phyloP scores from a whole-genome alignment of 1,140 invertebrate species.

The Heliconius hewitsoni region DNA sequence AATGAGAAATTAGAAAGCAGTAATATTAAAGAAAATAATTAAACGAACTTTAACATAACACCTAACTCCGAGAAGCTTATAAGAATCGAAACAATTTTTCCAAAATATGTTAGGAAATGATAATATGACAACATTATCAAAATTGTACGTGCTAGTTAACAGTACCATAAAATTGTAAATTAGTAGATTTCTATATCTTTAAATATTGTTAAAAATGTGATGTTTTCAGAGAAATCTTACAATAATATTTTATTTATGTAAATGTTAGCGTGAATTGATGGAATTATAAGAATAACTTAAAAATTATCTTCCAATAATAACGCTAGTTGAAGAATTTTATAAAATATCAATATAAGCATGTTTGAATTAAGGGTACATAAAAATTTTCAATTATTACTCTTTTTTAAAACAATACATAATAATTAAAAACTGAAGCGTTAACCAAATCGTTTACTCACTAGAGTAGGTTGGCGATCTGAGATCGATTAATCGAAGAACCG shows the following conservation, averaged over 20 bases:
- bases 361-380: not conserved
- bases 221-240: not conserved
- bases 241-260: slow-evolving; percentile 5
- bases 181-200: not conserved
- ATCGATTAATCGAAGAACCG: too few species aligned
- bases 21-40: not conserved
- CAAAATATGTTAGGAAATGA: not conserved
- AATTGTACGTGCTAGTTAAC: not conserved
- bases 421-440: not conserved
- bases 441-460: not conserved
- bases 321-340: not conserved
- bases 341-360: not conserved
- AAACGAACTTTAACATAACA: not conserved
- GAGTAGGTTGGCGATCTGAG: too few species aligned
- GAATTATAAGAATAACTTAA: not conserved
- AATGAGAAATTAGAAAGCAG: not conserved
- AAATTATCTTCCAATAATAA: slow-evolving; percentile 3
- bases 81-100: not conserved
- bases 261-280: not conserved
- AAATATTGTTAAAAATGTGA: not conserved
- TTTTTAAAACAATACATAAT: not conserved
- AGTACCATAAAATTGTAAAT: not conserved
- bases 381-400: not conserved
- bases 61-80: slow-evolving; percentile 11
- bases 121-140: not conserved